These are phyloP conservation scores for Gambusia affinis DNA, from an alignment of 2,113 vertebrate species.

Conservation along the genomic window DNA sequence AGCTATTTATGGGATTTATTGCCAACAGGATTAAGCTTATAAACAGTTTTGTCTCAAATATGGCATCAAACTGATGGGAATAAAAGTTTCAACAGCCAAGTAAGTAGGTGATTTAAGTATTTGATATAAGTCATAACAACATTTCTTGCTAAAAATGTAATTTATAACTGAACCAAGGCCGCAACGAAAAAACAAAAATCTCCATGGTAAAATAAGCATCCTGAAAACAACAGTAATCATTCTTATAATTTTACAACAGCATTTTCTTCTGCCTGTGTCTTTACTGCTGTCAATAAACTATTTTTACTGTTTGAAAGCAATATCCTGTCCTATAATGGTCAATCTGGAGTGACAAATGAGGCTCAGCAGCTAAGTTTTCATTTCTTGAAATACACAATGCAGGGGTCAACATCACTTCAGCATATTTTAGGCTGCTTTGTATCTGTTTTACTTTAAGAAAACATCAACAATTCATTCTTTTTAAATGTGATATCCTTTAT, in stretches of 20 bases:
- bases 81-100: neutral
- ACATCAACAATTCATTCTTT: neutral
- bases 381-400: neutral
- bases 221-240: neutral
- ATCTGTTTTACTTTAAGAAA: neutral
- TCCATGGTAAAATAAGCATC: neutral
- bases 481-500: neutral
- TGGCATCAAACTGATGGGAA: neutral
- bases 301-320: neutral
- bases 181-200: no score
- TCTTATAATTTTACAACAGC: neutral
- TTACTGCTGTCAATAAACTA: neutral
- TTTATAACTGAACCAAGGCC: neutral
- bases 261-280: neutral
- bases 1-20: neutral
- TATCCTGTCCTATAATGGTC: neutral
- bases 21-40: neutral
- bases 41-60: neutral
- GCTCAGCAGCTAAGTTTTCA: neutral
- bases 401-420: neutral
- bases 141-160: neutral
- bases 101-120: neutral
- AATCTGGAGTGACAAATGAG: constrained; percentile 4
- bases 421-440: neutral
- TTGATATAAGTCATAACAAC: neutral